Percentiles rank a stretch among this genome's conserved stretches.
phyloP scores from a whole-genome alignment of 2,113 vertebrate species.

The Varanus komodoensis region DNA sequence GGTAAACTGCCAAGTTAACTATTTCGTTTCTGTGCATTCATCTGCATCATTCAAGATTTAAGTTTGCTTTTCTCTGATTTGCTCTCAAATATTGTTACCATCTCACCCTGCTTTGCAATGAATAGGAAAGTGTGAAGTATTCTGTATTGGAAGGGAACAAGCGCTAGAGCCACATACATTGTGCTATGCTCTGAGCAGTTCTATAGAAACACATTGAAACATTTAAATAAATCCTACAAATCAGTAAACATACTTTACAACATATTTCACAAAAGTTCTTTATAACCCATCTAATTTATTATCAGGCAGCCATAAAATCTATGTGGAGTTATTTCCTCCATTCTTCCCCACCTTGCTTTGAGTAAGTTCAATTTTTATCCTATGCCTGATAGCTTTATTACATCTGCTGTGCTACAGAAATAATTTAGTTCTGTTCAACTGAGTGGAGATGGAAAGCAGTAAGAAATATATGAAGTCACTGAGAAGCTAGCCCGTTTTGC shows the following conservation, averaged over 20 bases:
- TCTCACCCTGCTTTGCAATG: neutral
- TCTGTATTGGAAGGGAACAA: neutral
- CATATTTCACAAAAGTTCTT: neutral
- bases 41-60: neutral
- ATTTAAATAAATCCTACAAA: neutral
- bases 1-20: neutral
- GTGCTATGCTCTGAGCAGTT: neutral
- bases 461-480: neutral
- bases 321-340: neutral
- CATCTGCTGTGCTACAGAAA: neutral
- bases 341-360: neutral
- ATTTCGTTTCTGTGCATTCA: neutral
- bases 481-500: neutral
- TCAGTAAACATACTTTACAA: neutral
- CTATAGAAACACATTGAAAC: neutral
- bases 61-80: neutral
- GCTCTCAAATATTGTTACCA: neutral
- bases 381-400: neutral
- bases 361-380: neutral
- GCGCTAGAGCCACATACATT: neutral
- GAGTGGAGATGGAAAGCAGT: neutral
- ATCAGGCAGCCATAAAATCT: neutral
- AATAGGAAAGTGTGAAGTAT: neutral
- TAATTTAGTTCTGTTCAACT: neutral
- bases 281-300: neutral